phyloP scores from a whole-genome alignment of 2,888 invertebrate genomes.

The Danaus chrysippus region DNA sequence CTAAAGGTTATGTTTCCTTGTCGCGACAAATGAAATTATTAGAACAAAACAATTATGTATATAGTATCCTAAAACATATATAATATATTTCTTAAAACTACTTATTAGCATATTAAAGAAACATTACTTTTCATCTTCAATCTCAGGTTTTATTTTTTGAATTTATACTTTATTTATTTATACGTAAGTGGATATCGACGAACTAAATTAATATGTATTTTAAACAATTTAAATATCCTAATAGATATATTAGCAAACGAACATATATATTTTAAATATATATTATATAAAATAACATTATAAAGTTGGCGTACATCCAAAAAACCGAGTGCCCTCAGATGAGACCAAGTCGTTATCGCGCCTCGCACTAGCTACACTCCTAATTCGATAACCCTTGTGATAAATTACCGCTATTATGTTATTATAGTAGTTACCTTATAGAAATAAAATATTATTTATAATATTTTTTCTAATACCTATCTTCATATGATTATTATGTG shows the following conservation, averaged over 20 bases:
- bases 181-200: too few species aligned
- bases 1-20: slow-evolving; percentile 39
- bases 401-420: not conserved
- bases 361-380: slow-evolving; percentile 22
- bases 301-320: slow-evolving; percentile 60
- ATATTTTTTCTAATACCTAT: too few species aligned
- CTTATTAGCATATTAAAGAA: too few species aligned
- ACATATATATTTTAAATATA: not conserved
- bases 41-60: not conserved
- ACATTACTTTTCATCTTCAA: too few species aligned
- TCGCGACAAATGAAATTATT: slow-evolving; percentile 21
- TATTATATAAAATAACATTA: not conserved
- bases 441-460: too few species aligned
- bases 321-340: slow-evolving; percentile 64
- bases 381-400: slow-evolving; percentile 23
- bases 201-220: too few species aligned
- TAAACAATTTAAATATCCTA: too few species aligned
- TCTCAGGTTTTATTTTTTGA: too few species aligned
- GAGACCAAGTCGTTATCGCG: slow-evolving; percentile 56
- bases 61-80: not conserved
- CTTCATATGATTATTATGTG: too few species aligned
- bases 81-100: too few species aligned
- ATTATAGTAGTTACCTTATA: not conserved
- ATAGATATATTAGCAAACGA: not conserved
- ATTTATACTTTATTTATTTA: too few species aligned